Conservation (phyloP, 1,140 invertebrate species). For the Glossosoma conforme region DNA sequence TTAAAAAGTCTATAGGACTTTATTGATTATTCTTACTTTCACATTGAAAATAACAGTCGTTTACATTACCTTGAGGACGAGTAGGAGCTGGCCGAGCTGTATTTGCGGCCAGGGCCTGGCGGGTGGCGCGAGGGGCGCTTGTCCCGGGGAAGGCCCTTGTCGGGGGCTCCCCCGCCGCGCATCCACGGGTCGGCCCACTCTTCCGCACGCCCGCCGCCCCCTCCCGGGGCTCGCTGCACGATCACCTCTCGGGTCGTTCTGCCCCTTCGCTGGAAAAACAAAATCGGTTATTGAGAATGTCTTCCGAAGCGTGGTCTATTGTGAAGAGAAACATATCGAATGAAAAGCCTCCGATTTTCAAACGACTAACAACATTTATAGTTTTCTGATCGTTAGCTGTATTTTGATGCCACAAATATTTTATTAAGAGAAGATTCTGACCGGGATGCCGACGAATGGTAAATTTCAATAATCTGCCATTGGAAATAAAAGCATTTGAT, state of each 20-base stretch:
- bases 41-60: too few relatives aligned
- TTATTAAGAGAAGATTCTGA: not conserved
- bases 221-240: conserved; percentile 59
- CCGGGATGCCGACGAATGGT: not conserved
- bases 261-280: conserved; percentile 47
- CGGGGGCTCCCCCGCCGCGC: conserved; percentile 49
- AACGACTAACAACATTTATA: too few relatives aligned
- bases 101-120: conserved; percentile 39
- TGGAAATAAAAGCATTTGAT: too few relatives aligned
- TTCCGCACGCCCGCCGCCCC: conserved; percentile 57
- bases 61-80: conserved; percentile 67
- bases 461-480: not conserved
- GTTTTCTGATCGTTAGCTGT: too few relatives aligned
- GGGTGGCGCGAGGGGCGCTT: not conserved
- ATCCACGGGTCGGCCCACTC: conserved; percentile 95
- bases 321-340: too few relatives aligned
- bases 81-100: conserved; percentile 73
- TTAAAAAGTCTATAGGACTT: too few relatives aligned
- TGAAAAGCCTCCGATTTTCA: too few relatives aligned
- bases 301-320: too few relatives aligned
- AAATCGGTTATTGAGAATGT: too few relatives aligned
- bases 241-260: conserved; percentile 72
- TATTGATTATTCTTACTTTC: too few relatives aligned
- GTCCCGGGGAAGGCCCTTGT: not conserved
- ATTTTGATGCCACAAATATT: not conserved